phyloP scores from a whole-genome alignment of 2,888 invertebrate species.

The Teleogryllus oceanicus region DNA sequence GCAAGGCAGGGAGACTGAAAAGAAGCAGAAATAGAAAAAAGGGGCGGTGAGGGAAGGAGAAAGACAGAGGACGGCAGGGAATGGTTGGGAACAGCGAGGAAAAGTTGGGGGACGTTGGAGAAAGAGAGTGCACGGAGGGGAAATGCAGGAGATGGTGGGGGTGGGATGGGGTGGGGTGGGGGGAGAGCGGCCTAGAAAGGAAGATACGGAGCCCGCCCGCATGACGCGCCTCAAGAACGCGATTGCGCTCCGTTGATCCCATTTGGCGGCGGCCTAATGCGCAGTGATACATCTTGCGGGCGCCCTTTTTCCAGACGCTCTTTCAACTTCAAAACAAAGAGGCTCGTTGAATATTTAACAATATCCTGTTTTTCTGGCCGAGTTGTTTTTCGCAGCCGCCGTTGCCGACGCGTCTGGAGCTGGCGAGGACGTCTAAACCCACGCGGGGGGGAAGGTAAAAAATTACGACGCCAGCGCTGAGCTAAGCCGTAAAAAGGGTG shows the following conservation, averaged over 20 bases:
- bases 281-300: background rate
- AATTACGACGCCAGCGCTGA: background rate
- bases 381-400: background rate
- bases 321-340: background rate
- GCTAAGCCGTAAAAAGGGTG: background rate
- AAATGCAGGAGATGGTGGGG: no score
- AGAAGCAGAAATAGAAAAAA: no score
- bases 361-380: background rate
- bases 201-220: background rate
- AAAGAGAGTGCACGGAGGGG: no score
- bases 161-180: no score
- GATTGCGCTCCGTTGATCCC: background rate
- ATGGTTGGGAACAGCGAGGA: no score
- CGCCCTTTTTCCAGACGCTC: background rate
- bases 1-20: no score
- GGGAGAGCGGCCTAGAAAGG: no score
- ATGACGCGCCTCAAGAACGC: background rate
- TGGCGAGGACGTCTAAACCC: background rate
- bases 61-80: no score
- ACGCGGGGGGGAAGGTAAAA: background rate
- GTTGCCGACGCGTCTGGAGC: background rate
- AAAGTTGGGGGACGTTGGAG: no score
- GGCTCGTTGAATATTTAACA: constrained; percentile 1
- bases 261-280: background rate
- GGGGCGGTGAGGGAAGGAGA: no score